Evolutionary conservation across 2,113 vertebrate genomes (phyloP).

Genomic region (Podarcis cretensis): DNA sequence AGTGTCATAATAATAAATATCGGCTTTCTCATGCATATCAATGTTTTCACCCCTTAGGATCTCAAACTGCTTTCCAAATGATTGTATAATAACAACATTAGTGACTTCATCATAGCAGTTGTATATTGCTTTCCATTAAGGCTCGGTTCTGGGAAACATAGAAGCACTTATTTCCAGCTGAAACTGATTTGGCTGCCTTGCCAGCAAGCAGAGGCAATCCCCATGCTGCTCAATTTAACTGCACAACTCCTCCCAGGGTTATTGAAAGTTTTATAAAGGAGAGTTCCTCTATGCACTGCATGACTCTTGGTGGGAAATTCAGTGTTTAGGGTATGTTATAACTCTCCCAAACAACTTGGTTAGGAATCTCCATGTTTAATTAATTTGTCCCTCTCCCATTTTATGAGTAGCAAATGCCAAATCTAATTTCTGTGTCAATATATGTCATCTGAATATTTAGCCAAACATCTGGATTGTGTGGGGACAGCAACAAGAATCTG

Average conservation of each 20-base stretch:
- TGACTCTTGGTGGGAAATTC: constrained; percentile 19
- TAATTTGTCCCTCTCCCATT: neutral
- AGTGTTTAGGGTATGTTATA: constrained; percentile 21
- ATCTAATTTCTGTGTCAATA: constrained; percentile 31
- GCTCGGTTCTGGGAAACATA: constrained; percentile 49
- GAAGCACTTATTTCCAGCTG: constrained; percentile 48
- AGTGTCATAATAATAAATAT: constrained; percentile 69
- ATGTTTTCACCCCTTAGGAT: constrained; percentile 59
- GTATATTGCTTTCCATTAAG: constrained; percentile 61
- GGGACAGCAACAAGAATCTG: neutral
- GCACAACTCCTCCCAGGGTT: constrained; percentile 18
- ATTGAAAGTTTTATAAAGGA: constrained; percentile 25
- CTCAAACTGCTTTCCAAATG: constrained; percentile 55
- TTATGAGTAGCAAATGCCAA: neutral
- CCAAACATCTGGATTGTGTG: neutral
- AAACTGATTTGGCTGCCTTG: constrained; percentile 49
- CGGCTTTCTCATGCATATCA: constrained; percentile 61
- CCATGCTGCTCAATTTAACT: constrained; percentile 22
- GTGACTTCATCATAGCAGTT: constrained; percentile 51
- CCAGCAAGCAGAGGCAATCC: constrained; percentile 24
- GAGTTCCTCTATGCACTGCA: neutral
- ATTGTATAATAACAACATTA: constrained; percentile 31
- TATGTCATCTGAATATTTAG: neutral
- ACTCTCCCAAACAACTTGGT: constrained; percentile 31
- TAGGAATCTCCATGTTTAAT: constrained; percentile 29